A percentile compares a stretch with the other conserved stretches of the same genome.
phyloP scores from a whole-genome alignment of 2,113 vertebrate species.

The Carollia perspicillata region DNA sequence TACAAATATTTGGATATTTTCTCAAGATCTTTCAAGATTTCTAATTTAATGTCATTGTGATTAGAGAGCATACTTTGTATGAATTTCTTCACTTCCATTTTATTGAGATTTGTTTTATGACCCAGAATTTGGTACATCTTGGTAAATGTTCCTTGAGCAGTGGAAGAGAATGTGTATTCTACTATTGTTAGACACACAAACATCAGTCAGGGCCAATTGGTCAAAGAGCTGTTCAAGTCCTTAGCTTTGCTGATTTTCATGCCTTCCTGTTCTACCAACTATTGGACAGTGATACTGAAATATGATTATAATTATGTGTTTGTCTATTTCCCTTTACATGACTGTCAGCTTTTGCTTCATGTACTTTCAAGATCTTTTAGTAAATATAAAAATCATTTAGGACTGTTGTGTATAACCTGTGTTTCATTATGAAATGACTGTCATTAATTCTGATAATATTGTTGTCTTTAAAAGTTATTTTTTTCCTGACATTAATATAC shows the following conservation, averaged over 20 bases:
- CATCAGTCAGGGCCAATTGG: background rate
- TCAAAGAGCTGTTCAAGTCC: background rate
- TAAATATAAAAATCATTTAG: background rate
- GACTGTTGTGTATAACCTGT: background rate
- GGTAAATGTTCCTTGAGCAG: background rate
- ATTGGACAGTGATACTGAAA: background rate
- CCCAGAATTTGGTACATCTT: background rate
- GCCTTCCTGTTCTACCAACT: background rate
- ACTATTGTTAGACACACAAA: background rate
- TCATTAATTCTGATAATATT: background rate
- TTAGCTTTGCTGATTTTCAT: background rate
- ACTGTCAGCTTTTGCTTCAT: background rate
- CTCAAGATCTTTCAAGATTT: background rate
- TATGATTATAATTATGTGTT: background rate
- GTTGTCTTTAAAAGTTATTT: background rate
- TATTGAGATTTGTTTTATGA: background rate
- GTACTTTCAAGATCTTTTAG: background rate
- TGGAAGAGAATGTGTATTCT: background rate
- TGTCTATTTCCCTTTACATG: background rate
- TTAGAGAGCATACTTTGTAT: background rate
- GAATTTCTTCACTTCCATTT: background rate
- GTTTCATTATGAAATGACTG: background rate
- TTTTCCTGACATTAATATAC: background rate
- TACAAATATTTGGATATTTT: background rate
- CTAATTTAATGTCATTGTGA: background rate